Conservation (phyloP, 1,140 invertebrate species). For the Drosophila prosaltans region DNA sequence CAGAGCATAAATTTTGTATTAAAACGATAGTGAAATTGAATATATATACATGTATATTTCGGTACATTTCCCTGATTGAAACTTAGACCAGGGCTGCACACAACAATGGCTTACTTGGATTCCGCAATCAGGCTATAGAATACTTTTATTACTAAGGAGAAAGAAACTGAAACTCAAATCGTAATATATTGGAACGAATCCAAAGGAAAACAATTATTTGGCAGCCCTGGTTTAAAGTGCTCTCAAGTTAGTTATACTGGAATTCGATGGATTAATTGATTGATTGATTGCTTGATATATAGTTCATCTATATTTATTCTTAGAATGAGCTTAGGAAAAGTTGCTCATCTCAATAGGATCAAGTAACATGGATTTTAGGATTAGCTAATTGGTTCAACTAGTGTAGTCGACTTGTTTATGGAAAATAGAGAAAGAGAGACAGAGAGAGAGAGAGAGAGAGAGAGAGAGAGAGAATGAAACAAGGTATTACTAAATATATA, state of each 20-base stretch:
- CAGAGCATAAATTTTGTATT: too few relatives aligned
- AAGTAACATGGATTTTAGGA: background rate
- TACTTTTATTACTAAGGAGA: too few relatives aligned
- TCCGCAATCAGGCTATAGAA: too few relatives aligned
- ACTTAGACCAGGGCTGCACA: background rate
- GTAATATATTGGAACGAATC: too few relatives aligned
- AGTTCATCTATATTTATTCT: background rate
- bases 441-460: too few relatives aligned
- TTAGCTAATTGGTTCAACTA: background rate
- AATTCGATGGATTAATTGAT: background rate
- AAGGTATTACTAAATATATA: background rate
- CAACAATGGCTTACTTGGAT: too few relatives aligned
- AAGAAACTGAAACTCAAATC: too few relatives aligned
- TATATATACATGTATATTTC: background rate
- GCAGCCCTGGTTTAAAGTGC: background rate
- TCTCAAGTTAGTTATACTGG: background rate
- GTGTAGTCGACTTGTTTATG: background rate
- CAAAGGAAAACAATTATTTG: background rate
- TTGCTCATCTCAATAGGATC: background rate
- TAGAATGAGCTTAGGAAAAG: background rate
- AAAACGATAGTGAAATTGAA: background rate
- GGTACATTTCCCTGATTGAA: background rate
- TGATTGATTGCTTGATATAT: background rate
- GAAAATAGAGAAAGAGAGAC: background rate
- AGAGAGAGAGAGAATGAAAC: too few relatives aligned